A percentile compares a stretch with the other conserved stretches of the same genome.
Evolutionary conservation across 2,888 invertebrate species (phyloP).

Genomic region (Leucozona laternaria): DNA sequence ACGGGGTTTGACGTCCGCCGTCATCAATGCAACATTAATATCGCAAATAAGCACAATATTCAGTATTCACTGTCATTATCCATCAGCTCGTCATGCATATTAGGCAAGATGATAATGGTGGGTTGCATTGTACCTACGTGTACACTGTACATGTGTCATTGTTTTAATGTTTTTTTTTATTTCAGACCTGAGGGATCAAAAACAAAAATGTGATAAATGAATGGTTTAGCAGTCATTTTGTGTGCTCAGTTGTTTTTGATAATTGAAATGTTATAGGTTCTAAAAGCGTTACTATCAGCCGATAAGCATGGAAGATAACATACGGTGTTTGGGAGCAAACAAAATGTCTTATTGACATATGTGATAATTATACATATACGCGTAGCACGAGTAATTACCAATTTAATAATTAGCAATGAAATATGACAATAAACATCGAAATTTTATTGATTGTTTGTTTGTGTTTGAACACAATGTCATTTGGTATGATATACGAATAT

Average conservation of each 20-base stretch:
- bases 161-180: slow-evolving; percentile 42
- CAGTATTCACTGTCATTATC: slow-evolving; percentile 64
- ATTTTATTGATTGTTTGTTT: background rate
- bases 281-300: slow-evolving; percentile 59
- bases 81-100: slow-evolving; percentile 70
- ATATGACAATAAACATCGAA: background rate
- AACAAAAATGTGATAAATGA: slow-evolving; percentile 73
- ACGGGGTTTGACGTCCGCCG: slow-evolving; percentile 41
- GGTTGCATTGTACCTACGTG: slow-evolving; percentile 38
- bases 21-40: slow-evolving; percentile 67
- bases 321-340: slow-evolving; percentile 13
- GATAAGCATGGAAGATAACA: slow-evolving; percentile 43
- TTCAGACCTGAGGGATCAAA: slow-evolving; percentile 51
- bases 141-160: slow-evolving; percentile 62
- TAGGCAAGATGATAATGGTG: slow-evolving; percentile 66
- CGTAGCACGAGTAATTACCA: too few species aligned
- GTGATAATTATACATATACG: slow-evolving; percentile 13
- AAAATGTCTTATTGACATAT: slow-evolving; percentile 6
- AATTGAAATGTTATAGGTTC: slow-evolving; percentile 66
- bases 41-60: slow-evolving; percentile 60
- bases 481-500: too few species aligned
- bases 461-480: background rate
- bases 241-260: slow-evolving; percentile 62
- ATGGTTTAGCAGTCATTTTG: slow-evolving; percentile 66
- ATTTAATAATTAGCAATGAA: background rate